These are phyloP conservation scores for Glaucidium brasilianum DNA, from an alignment of 2,113 vertebrate species.

Conservation along the genomic window DNA sequence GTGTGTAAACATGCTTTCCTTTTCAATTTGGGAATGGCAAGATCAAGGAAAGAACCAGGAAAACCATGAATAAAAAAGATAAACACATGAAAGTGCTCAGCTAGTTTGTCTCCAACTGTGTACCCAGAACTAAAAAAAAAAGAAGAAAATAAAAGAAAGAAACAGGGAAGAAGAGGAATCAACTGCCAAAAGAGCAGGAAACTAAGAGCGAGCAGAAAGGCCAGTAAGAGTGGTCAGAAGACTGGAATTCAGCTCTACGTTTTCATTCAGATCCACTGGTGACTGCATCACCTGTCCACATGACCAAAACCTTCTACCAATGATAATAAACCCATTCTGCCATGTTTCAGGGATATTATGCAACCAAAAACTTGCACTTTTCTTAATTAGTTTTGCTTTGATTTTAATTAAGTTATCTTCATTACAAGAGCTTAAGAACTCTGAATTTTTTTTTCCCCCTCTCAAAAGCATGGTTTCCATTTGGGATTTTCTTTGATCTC, in stretches of 20 bases:
- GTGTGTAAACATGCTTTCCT: background rate
- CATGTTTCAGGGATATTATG: background rate
- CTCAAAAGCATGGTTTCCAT: conserved; percentile 27
- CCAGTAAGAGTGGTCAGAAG: background rate
- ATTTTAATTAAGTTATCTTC: conserved; percentile 55
- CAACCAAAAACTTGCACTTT: background rate
- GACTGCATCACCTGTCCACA: background rate
- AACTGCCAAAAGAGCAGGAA: background rate
- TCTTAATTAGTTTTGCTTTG: conserved; percentile 54
- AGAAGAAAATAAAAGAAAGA: too few relatives aligned
- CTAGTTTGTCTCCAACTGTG: background rate
- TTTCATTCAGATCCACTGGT: background rate
- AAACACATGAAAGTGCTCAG: background rate
- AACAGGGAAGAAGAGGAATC: background rate
- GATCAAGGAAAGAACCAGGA: background rate
- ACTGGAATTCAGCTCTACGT: background rate
- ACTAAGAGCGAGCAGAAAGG: background rate
- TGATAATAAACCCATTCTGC: background rate
- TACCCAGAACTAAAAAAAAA: background rate
- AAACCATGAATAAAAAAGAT: background rate
- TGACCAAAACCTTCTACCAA: background rate
- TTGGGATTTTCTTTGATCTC: conserved; percentile 64
- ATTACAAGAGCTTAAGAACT: conserved; percentile 8
- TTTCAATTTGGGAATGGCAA: background rate
- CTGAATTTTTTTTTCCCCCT: background rate